Conservation (phyloP, 2,113 vertebrate species). For the Clarias magur region DNA sequence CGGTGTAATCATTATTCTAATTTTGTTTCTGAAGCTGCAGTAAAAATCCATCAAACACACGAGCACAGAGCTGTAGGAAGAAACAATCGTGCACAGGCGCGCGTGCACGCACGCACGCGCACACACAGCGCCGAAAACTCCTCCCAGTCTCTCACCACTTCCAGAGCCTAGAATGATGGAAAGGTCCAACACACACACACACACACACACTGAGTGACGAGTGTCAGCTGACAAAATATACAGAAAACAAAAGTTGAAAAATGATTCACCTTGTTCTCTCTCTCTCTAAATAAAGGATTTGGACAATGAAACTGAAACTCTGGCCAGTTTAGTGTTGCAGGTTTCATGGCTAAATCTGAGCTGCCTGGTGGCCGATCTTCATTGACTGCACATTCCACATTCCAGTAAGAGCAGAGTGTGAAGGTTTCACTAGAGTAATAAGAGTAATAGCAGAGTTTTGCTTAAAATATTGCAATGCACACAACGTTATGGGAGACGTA, state of each 20-base stretch:
- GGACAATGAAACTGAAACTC: too few species aligned
- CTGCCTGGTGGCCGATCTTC: too few species aligned
- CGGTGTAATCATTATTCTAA: not conserved
- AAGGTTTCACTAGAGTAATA: too few species aligned
- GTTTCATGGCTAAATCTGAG: too few species aligned
- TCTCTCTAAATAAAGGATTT: too few species aligned
- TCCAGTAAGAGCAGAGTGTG: too few species aligned
- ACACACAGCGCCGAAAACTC: conserved; percentile 41
- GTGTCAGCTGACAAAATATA: not conserved
- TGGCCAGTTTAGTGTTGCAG: too few species aligned
- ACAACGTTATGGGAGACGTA: too few species aligned
- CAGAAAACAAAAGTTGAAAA: not conserved
- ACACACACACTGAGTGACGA: not conserved
- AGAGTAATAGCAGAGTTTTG: too few species aligned
- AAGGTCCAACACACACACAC: conserved; percentile 39
- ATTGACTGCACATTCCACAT: too few species aligned
- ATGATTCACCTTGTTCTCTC: too few species aligned
- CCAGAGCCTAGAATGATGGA: conserved; percentile 33
- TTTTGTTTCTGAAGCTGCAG: conserved; percentile 10
- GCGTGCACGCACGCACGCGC: not conserved
- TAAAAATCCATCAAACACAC: not conserved
- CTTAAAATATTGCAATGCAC: too few species aligned
- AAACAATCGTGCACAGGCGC: not conserved
- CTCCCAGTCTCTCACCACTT: conserved; percentile 54
- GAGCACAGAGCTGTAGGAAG: not conserved